Percentiles rank a stretch among this genome's conserved stretches.
These are phyloP conservation scores for Acrocyrtus sp. DNA, from an alignment of 2,888 invertebrate genomes.

Conservation along the genomic window DNA sequence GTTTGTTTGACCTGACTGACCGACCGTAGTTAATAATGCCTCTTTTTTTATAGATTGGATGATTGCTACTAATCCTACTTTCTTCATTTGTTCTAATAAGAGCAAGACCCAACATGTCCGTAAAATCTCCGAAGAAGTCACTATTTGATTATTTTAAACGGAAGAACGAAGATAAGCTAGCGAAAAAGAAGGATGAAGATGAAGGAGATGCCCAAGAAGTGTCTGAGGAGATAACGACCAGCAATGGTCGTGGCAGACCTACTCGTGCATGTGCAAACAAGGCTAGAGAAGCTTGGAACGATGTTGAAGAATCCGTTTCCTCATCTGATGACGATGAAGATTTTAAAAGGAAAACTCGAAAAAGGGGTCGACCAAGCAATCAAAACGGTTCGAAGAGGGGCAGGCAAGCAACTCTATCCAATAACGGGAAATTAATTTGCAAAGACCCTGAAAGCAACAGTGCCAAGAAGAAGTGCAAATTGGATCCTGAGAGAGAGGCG, in stretches of 20 bases:
- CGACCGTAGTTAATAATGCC: too few species aligned
- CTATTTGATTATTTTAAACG: slow-evolving; percentile 36
- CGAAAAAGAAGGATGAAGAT: neutral
- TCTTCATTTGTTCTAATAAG: neutral
- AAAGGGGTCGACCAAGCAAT: slow-evolving; percentile 24
- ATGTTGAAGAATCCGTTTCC: neutral
- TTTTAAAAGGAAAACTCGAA: slow-evolving; percentile 8
- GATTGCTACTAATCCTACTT: too few species aligned
- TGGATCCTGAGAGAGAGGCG: slow-evolving; percentile 49
- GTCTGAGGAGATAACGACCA: neutral
- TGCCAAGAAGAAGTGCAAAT: slow-evolving; percentile 27
- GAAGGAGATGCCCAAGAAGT: neutral
- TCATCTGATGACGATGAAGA: slow-evolving; percentile 15
- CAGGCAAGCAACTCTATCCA: slow-evolving; percentile 10
- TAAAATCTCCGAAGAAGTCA: slow-evolving; percentile 12
- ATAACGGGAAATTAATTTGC: slow-evolving; percentile 10
- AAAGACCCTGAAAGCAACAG: slow-evolving; percentile 29
- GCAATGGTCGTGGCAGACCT: slow-evolving; percentile 5
- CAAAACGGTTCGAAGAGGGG: neutral
- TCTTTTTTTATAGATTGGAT: too few species aligned
- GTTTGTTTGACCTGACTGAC: too few species aligned
- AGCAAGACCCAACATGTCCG: too few species aligned
- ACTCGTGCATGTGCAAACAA: slow-evolving; percentile 26
- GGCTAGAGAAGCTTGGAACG: slow-evolving; percentile 32
- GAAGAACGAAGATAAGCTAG: neutral